Base-by-base conservation (phyloP, 1,140 invertebrate species). In the Trypoxylus dichotomus region DNA sequence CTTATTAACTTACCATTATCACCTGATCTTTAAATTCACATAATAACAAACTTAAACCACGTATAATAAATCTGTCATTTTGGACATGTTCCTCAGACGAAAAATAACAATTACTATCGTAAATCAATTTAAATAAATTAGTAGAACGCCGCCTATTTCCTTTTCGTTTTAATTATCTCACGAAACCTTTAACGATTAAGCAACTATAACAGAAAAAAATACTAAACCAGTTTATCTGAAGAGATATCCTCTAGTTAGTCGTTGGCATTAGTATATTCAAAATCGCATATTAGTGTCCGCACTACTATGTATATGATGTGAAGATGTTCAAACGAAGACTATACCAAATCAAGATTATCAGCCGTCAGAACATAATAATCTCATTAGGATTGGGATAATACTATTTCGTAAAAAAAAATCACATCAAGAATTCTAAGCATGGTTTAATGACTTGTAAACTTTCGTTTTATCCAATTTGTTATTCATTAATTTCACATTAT, bases 121-220 rank as follows among this genome's bases (percentile, higher is more conserved):
- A 68, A 68, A 68, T 68, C 60, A 68, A 68, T 68, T 68, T 68
- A 68, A 27, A 25, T 68, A 68, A 68, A 68, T 68, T 68, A 29
- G 27, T 68, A 29, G 21, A 29, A 29, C 27, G 24, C 21, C 60
- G 60, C 60, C 60, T 29, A 68, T 24, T 68, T 68, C 60, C 60
- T 68, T 29, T 68, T 68, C 60, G 60, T 68, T 68, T 68, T 68
- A 68, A 68, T 68, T 68, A 68, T 68, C 60, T 27, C 27, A 68
- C 60, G 24, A 68, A 68, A 68, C 11, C 60, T 68, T 24, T 68
- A 29, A 29, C 24, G 60, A 68, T 68, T 68, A 15, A 68, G 27
- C 60, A 54, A 54, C 60, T 27, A 29, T 29, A 29, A 29, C 60
- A 19, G 58, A 68, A 29, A 68, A 68, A 29, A 68, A 68, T 27